Evolutionary conservation across 2,113 vertebrate genomes (phyloP).

Genomic region (Halcyon senegalensis): DNA sequence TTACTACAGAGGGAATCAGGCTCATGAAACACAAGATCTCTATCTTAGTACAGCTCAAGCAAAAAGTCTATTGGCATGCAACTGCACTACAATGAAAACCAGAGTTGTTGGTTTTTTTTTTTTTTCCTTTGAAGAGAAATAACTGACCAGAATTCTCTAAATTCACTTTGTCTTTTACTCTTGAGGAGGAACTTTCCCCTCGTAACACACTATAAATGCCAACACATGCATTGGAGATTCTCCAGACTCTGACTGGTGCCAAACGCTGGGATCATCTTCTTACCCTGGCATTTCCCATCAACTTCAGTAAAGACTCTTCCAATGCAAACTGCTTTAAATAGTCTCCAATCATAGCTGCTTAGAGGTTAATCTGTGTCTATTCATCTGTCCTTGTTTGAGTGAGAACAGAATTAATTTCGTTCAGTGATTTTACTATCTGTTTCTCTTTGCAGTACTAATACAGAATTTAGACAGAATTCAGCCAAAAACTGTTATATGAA

Average conservation of each 20-base stretch:
- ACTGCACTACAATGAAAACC: neutral
- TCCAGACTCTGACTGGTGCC: neutral
- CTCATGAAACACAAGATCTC: neutral
- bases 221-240: neutral
- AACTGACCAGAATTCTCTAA: neutral
- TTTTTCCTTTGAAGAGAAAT: slow-evolving; percentile 6
- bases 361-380: slow-evolving; percentile 20
- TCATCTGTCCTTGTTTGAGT: neutral
- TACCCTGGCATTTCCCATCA: slow-evolving; percentile 1
- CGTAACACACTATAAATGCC: neutral
- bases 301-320: slow-evolving; percentile 32
- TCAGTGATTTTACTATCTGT: neutral
- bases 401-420: no score
- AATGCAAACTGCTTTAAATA: slow-evolving; percentile 24
- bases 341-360: neutral
- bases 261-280: slow-evolving; percentile 14
- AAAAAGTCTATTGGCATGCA: neutral
- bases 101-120: neutral
- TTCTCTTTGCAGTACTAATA: neutral
- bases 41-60: neutral
- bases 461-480: neutral
- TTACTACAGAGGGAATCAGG: neutral
- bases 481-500: neutral
- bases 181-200: neutral
- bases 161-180: neutral